These are phyloP conservation scores for Gastrophysa polygoni DNA, from an alignment of 2,888 invertebrate genomes.

Conservation along the genomic window DNA sequence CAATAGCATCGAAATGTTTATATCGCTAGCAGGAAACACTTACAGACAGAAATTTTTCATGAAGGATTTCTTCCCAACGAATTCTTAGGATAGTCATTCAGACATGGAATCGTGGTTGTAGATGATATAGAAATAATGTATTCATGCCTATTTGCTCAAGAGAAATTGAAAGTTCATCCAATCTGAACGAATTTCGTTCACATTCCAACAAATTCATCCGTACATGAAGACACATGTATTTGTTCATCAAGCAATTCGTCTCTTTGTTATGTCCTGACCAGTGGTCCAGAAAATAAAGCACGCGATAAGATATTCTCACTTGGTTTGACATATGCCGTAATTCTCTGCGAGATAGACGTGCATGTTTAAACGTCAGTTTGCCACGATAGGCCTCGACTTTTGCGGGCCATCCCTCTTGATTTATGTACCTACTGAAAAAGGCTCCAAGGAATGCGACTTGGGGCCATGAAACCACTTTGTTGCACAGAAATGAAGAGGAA, in stretches of 20 bases:
- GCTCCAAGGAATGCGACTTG: conserved; percentile 53
- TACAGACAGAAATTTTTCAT: too few species aligned
- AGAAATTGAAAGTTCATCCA: too few species aligned
- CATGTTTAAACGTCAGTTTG: conserved; percentile 41
- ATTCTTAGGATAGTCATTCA: too few species aligned
- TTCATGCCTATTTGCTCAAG: too few species aligned
- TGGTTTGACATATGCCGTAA: neutral
- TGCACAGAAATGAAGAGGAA: conserved; percentile 58
- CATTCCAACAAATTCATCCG: too few species aligned
- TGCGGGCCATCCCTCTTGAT: conserved; percentile 49
- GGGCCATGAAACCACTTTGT: conserved; percentile 56
- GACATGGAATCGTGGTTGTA: too few species aligned
- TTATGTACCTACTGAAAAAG: conserved; percentile 58
- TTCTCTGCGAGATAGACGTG: conserved; percentile 21
- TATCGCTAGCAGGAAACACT: too few species aligned
- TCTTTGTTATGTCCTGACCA: neutral
- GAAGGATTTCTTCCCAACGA: too few species aligned
- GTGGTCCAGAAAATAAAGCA: neutral
- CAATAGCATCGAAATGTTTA: too few species aligned
- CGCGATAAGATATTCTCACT: neutral
- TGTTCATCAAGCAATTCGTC: neutral
- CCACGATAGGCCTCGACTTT: conserved; percentile 39
- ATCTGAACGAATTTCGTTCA: too few species aligned
- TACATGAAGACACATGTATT: neutral
- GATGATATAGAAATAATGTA: too few species aligned